Conservation (phyloP, 2,113 vertebrate species). For the Donacobius atricapilla region DNA sequence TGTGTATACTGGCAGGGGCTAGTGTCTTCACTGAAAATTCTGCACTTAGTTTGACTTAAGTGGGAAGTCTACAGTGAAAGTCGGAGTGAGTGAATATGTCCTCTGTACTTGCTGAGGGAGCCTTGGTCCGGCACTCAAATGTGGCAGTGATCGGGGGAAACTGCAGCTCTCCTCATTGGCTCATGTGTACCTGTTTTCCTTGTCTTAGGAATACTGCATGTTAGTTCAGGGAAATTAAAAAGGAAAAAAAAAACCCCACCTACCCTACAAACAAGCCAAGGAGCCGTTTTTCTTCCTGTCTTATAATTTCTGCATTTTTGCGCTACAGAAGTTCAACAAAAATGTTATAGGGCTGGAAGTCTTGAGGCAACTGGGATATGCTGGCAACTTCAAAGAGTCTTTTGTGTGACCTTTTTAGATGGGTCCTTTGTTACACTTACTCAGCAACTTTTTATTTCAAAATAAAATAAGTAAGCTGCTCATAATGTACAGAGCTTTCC, state of each 20-base stretch:
- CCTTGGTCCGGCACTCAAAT: background rate
- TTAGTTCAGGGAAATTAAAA: background rate
- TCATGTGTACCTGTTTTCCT: rapidly evolving
- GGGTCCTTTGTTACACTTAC: background rate
- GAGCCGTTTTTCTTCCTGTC: background rate
- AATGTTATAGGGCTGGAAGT: background rate
- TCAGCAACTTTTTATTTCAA: background rate
- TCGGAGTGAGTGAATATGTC: background rate
- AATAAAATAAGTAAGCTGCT: background rate
- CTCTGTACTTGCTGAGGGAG: background rate
- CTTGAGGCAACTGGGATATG: background rate
- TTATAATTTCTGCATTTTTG: background rate
- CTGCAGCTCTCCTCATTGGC: background rate
- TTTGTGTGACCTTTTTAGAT: background rate
- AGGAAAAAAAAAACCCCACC: background rate
- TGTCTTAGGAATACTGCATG: background rate
- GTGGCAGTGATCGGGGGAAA: background rate
- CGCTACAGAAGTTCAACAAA: background rate
- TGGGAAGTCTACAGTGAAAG: background rate
- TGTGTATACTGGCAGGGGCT: background rate
- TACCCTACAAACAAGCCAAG: background rate
- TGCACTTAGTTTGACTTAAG: background rate
- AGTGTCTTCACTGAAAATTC: background rate
- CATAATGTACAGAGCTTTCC: background rate
- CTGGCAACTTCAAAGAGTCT: background rate